A percentile compares a stretch with the other conserved stretches of the same genome.
phyloP scores from a whole-genome alignment of 2,797 vertebrate species.

The Rousettus madagascariensis region DNA sequence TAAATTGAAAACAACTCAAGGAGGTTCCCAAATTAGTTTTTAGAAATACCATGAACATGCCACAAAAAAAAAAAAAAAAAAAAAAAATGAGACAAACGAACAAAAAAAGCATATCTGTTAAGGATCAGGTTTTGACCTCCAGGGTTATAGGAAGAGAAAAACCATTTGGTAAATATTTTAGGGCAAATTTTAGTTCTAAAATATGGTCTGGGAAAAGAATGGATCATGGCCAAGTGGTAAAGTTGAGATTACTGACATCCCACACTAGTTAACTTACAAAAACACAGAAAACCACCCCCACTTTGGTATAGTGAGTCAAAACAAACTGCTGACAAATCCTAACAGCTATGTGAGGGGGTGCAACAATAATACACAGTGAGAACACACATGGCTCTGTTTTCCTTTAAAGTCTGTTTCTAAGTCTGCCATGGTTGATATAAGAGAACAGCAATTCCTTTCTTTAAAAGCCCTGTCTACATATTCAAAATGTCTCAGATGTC shows the following conservation, averaged over 20 bases:
- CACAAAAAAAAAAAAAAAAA: no score
- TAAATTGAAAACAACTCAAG: conserved; percentile 17
- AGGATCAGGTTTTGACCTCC: background rate
- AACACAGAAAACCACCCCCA: conserved; percentile 72
- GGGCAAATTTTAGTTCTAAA: conserved; percentile 44
- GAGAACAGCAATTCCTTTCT: conserved; percentile 81
- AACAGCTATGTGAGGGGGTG: conserved; percentile 64
- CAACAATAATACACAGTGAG: conserved; percentile 50
- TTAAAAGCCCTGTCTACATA: conserved; percentile 74
- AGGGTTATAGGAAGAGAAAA: background rate
- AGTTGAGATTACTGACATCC: conserved; percentile 67
- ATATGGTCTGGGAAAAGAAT: conserved; percentile 16
- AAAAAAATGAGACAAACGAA: background rate
- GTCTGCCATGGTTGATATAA: conserved; percentile 76
- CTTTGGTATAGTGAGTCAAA: conserved; percentile 68
- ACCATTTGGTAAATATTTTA: conserved; percentile 27
- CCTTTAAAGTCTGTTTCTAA: conserved; percentile 63
- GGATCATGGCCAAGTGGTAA: conserved; percentile 60
- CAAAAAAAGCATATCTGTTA: background rate
- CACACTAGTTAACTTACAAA: conserved; percentile 68
- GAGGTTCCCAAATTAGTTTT: background rate
- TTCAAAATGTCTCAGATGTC: conserved; percentile 70
- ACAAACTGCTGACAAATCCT: conserved; percentile 74
- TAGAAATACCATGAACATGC: background rate
- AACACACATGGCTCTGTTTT: conserved; percentile 73